Conservation (phyloP, 2,113 vertebrate genomes). For the Pelmatolapia mariae region DNA sequence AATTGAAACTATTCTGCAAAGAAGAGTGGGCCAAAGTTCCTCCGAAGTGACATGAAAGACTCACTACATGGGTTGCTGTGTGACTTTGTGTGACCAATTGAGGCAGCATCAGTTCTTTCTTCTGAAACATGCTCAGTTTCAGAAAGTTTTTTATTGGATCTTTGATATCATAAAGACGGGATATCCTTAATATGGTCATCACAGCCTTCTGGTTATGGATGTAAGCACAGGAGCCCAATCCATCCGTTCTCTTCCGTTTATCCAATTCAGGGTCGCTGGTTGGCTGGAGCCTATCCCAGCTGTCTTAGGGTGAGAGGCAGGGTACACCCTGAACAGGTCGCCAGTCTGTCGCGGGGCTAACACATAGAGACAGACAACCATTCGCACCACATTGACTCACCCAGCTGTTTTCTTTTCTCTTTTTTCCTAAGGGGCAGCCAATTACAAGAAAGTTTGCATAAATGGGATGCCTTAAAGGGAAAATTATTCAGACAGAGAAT, state of each 20-base stretch:
- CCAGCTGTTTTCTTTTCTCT: background rate
- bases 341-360: background rate
- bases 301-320: background rate
- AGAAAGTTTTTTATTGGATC: background rate
- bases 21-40: background rate
- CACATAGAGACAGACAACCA: background rate
- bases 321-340: background rate
- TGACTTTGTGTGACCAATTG: background rate
- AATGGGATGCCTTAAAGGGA: background rate
- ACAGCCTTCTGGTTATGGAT: background rate
- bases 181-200: background rate
- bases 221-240: background rate
- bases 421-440: background rate
- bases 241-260: background rate
- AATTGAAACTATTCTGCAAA: background rate
- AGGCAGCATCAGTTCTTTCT: background rate
- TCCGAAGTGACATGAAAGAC: background rate
- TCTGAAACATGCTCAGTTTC: background rate
- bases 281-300: background rate
- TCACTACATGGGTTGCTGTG: background rate
- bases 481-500: background rate
- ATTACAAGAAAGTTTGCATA: background rate
- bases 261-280: background rate
- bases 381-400: background rate
- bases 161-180: background rate